Evolutionary conservation across 2,797 vertebrate species (phyloP).

Genomic region (Sebastiscus albofasciatus): DNA sequence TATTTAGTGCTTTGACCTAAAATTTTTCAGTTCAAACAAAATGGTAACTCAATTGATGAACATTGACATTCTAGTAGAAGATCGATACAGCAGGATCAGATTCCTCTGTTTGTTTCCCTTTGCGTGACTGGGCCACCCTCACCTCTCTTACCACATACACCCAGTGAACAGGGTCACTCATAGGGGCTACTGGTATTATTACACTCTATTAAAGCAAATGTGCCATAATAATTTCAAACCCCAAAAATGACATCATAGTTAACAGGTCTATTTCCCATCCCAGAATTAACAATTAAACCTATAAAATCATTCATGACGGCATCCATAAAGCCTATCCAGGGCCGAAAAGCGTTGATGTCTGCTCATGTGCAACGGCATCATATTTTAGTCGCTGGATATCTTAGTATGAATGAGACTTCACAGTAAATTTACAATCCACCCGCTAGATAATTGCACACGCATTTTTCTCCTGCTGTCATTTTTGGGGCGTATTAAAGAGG

Average conservation of each 20-base stretch:
- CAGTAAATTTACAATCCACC: constrained; percentile 26
- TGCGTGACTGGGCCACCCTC: constrained; percentile 67
- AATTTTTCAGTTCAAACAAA: constrained; percentile 78
- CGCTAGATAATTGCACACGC: constrained; percentile 35
- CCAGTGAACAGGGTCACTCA: constrained; percentile 69
- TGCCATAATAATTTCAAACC: constrained; percentile 58
- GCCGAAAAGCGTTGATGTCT: constrained; percentile 70
- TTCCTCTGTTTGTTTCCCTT: constrained; percentile 67
- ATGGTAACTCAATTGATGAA: constrained; percentile 78
- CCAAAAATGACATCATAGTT: constrained; percentile 80
- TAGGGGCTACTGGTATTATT: constrained; percentile 44
- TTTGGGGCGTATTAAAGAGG: constrained; percentile 73
- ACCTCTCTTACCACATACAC: constrained; percentile 64
- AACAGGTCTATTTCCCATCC: constrained; percentile 32
- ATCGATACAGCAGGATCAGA: constrained; percentile 69
- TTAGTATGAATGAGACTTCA: constrained; percentile 63
- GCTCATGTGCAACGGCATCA: constrained; percentile 63
- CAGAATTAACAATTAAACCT: constrained; percentile 25
- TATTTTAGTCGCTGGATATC: constrained; percentile 76
- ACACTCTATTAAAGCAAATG: constrained; percentile 46
- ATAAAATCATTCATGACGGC: constrained; percentile 27
- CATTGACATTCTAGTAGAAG: constrained; percentile 61
- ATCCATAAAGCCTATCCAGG: constrained; percentile 73
- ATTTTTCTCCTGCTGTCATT: constrained; percentile 71
- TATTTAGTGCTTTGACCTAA: constrained; percentile 81